Conservation (phyloP, 1,140 invertebrate genomes). For the Lepidostoma basale region DNA sequence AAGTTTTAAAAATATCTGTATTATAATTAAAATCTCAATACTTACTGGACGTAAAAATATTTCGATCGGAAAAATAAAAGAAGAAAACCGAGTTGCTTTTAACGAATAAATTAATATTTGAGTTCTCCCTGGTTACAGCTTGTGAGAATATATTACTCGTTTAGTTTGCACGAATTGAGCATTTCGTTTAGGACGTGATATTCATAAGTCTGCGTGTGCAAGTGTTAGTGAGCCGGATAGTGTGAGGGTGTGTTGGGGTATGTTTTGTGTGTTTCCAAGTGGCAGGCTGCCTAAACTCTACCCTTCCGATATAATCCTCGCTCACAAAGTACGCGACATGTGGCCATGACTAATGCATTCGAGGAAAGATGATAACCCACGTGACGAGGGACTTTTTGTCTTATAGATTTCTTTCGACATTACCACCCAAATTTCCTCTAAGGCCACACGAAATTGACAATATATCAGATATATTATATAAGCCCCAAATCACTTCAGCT, state of each 20-base stretch:
- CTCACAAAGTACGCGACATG: constrained; percentile 7
- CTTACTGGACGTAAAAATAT: too few relatives aligned
- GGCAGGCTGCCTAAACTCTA: constrained; percentile 1
- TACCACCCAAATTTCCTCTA: too few relatives aligned
- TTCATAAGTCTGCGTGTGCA: background rate
- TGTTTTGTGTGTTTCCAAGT: background rate
- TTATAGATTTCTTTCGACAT: too few relatives aligned
- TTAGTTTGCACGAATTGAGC: constrained; percentile 27
- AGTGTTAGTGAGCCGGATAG: too few relatives aligned
- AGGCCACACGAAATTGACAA: too few relatives aligned
- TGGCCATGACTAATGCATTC: constrained; percentile 24
- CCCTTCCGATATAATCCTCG: background rate
- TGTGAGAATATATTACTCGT: constrained; percentile 1
- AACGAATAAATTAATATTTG: too few relatives aligned
- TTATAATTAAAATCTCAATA: too few relatives aligned
- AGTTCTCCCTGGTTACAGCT: background rate
- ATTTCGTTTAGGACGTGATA: constrained; percentile 15
- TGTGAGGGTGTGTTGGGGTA: background rate
- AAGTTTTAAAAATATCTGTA: too few relatives aligned
- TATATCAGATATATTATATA: too few relatives aligned
- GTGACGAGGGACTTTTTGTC: constrained; percentile 3
- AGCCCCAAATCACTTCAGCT: too few relatives aligned
- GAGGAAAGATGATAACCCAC: background rate
- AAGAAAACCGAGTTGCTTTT: too few relatives aligned
- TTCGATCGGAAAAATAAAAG: too few relatives aligned